Conservation (phyloP, 2,888 invertebrate genomes). For the Chrysodeixis includens region DNA sequence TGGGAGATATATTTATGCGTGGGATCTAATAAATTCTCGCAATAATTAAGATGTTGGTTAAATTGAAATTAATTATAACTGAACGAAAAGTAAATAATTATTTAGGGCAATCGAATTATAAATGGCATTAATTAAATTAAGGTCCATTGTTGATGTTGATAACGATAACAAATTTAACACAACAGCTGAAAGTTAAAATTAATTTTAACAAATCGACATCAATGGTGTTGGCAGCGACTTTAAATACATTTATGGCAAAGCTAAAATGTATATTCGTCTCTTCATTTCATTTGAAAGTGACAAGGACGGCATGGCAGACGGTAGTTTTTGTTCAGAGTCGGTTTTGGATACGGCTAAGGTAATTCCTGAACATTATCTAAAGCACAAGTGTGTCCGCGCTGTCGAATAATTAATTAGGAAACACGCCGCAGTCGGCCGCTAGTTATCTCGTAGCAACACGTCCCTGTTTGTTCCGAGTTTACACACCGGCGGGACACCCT, state of each 20-base stretch:
- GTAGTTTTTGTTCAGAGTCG: too few relatives aligned
- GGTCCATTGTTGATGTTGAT: neutral
- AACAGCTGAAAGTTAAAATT: neutral
- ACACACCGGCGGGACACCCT: constrained; percentile 49
- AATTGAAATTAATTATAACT: neutral
- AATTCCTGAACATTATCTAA: constrained; percentile 24
- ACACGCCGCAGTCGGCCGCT: constrained; percentile 47
- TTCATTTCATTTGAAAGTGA: too few relatives aligned
- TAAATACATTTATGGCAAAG: constrained; percentile 6
- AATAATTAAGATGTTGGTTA: too few relatives aligned
- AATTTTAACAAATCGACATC: constrained; percentile 10
- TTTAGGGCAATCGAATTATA: neutral
- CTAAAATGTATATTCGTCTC: too few relatives aligned
- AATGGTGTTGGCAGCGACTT: constrained; percentile 23
- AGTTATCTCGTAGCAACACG: constrained; percentile 56
- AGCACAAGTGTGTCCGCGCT: constrained; percentile 45
- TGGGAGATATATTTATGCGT: too few relatives aligned
- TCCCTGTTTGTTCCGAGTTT: constrained; percentile 52
- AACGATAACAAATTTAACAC: neutral
- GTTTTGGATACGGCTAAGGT: constrained; percentile 6
- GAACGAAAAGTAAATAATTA: neutral
- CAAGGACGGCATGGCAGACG: too few relatives aligned
- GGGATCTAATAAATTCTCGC: too few relatives aligned
- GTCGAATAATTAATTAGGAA: constrained; percentile 52
- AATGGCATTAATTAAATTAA: constrained; percentile 1